Evolutionary conservation across 2,888 invertebrate genomes (phyloP), one percentile per base, ranked within the genome.

Genomic region (Drymonia ruficornis): DNA sequence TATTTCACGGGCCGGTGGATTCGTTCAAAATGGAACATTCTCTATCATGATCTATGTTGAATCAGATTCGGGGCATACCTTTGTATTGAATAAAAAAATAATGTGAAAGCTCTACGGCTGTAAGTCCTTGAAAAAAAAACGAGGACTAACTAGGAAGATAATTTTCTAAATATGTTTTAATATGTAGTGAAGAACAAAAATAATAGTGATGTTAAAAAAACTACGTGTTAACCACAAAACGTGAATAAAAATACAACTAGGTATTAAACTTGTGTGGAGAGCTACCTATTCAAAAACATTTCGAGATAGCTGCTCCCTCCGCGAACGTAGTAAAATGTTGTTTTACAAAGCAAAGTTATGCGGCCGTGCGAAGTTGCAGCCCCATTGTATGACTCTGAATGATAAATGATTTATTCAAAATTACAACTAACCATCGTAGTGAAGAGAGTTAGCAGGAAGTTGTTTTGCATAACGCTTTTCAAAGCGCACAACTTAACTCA

Each of bases 1-100:
- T 81, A 86, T 86, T 86, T 85, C 83, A 84, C 76, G 83, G 76
- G 49, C 78, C 62, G 67, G 61, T 68, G 75, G 65, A 63, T 60
- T 56, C 63, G 50, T 67, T 61, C 71, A 75, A 77, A 76, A 67
- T 62, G 55, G 40, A 36, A 55, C 45, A 53, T 49, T 63, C 70
- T 69, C 74, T 73, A 70, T 74, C 71, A 65, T 65, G 57, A 69
- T 64, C 57, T 63, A 56, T 56, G 68, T 64, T 57, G 52, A 63
- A 59, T 53, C 46, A 50, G 49, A 58, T 38, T 51, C 31, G 16
- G 28, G 15, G 13, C n/a, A 45, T 45, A 45, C 28, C 28, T 43
- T 23, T 43, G n/a, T 13, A 44, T 23, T 44, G 18, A 44, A 44
- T 44, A 40, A 38, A 38, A 38, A 38, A 13, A 38, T n/a, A n/a